Evolutionary conservation across 2,113 vertebrate genomes (phyloP).

Genomic region (Natator depressus): DNA sequence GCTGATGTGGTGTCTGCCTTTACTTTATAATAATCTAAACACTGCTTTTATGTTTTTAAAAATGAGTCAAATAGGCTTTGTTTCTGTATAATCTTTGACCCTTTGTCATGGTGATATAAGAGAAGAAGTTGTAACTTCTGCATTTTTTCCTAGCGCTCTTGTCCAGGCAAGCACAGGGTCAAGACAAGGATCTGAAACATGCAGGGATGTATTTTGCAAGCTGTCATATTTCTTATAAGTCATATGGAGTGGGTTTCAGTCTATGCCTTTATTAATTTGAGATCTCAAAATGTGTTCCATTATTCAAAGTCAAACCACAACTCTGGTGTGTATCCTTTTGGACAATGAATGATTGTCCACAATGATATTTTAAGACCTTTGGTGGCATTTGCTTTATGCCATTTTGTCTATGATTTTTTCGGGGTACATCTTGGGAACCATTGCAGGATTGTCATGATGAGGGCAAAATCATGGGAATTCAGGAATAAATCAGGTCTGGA

Average conservation of each 20-base stretch:
- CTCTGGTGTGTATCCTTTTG: background rate
- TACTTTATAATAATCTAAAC: background rate
- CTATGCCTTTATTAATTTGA: constrained; percentile 9
- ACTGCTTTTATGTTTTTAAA: constrained; percentile 35
- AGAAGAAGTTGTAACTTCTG: constrained; percentile 72
- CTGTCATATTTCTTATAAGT: constrained; percentile 20
- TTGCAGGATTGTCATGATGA: background rate
- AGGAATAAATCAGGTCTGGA: background rate
- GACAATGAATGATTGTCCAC: background rate
- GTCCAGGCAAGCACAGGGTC: constrained; percentile 22
- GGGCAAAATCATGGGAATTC: background rate
- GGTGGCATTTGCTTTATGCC: background rate
- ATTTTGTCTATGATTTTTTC: background rate
- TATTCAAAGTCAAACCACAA: background rate
- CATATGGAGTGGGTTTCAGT: background rate
- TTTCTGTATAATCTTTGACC: constrained; percentile 34
- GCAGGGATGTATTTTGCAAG: constrained; percentile 19
- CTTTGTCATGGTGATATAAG: background rate
- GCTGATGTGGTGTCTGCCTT: background rate
- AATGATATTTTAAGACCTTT: background rate
- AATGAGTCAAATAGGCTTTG: background rate
- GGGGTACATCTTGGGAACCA: accelerated
- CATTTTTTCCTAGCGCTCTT: constrained; percentile 62
- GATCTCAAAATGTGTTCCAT: background rate
- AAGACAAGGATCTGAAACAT: background rate